A percentile compares a stretch with the other conserved stretches of the same genome.
phyloP scores from a whole-genome alignment of 92 coral and sea anemone species.

The Muricea muricata region DNA sequence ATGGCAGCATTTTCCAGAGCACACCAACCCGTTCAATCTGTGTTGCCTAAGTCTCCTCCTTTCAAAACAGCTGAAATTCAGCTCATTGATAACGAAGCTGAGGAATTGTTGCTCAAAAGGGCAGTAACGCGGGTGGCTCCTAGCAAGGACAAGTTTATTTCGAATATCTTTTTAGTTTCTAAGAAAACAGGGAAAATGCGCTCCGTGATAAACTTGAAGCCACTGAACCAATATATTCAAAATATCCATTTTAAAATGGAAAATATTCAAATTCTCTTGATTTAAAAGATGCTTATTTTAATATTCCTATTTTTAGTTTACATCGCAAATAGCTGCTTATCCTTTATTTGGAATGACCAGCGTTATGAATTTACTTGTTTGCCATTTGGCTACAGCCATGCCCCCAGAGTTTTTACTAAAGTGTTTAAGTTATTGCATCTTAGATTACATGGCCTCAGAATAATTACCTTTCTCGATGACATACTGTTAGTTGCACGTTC shows the following conservation, averaged over 20 bases:
- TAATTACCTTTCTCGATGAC: no score
- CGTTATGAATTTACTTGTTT: not conserved
- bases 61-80: no score
- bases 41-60: no score
- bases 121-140: no score
- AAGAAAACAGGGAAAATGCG: not conserved
- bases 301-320: not conserved
- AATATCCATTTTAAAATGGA: not conserved
- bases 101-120: no score
- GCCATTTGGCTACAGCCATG: not conserved
- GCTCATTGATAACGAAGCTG: no score
- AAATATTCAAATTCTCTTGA: not conserved
- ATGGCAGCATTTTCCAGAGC: no score
- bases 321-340: not conserved
- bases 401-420: not conserved
- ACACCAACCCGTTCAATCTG: no score
- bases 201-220: not conserved
- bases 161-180: not conserved
- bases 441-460: not conserved
- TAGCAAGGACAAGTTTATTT: not conserved
- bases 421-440: not conserved
- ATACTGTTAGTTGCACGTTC: not conserved
- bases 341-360: not conserved
- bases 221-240: not conserved
- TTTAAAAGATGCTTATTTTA: not conserved